Percentiles rank a stretch among this genome's conserved stretches.
phyloP scores from a whole-genome alignment of 2,888 invertebrate genomes.

The Callosobruchus maculatus region DNA sequence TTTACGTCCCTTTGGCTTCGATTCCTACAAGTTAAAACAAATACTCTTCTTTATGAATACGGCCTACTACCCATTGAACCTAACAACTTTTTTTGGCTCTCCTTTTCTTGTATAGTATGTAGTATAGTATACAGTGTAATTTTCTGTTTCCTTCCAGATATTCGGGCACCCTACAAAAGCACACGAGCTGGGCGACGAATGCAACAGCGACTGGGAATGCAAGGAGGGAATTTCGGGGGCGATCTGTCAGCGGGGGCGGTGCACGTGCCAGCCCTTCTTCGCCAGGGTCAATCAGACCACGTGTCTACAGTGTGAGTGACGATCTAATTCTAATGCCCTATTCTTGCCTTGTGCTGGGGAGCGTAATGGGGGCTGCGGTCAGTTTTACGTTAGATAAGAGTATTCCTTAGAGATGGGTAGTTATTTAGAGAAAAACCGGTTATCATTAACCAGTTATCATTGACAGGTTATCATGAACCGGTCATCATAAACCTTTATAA shows the following conservation, averaged over 20 bases:
- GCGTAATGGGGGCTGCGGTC: background rate
- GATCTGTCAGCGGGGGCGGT: conserved; percentile 66
- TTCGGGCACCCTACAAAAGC: conserved; percentile 32
- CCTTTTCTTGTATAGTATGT: too few species aligned
- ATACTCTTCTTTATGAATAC: too few species aligned
- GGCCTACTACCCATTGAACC: too few species aligned
- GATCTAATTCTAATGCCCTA: background rate
- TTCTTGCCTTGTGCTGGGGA: background rate
- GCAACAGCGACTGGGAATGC: conserved; percentile 64
- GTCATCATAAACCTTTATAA: too few species aligned
- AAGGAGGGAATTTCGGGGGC: conserved; percentile 58
- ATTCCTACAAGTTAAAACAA: too few species aligned
- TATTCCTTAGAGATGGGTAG: too few species aligned
- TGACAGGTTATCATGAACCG: too few species aligned
- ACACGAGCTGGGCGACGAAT: conserved; percentile 58
- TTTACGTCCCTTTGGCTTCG: too few species aligned
- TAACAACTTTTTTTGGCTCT: too few species aligned
- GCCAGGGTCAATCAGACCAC: conserved; percentile 73
- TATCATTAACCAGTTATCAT: too few species aligned
- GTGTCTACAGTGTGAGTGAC: conserved; percentile 78
- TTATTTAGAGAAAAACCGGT: too few species aligned
- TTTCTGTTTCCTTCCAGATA: conserved; percentile 30
- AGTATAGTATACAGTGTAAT: background rate
- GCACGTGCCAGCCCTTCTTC: conserved; percentile 79
- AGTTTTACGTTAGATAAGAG: background rate